phyloP scores from a whole-genome alignment of 2,888 invertebrate species.

The Actias luna region DNA sequence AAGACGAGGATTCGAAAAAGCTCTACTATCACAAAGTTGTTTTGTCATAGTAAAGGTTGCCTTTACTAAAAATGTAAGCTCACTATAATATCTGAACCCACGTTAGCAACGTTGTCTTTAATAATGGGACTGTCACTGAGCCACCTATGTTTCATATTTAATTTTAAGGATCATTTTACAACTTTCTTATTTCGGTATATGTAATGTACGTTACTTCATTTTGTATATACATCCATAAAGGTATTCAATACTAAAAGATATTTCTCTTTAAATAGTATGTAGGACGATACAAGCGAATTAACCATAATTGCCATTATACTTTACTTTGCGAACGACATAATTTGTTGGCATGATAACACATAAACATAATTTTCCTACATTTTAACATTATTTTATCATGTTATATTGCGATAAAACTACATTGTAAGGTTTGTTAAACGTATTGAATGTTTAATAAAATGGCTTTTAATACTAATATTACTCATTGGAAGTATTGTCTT shows the following conservation, averaged over 20 bases:
- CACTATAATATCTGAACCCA: too few species aligned
- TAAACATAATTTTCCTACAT: not conserved
- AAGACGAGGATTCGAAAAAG: too few species aligned
- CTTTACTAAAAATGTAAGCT: too few species aligned
- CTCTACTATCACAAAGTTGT: too few species aligned
- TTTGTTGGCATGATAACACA: not conserved
- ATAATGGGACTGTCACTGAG: too few species aligned
- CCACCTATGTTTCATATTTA: too few species aligned
- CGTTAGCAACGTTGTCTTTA: too few species aligned
- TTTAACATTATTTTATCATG: not conserved
- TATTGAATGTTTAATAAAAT: too few species aligned
- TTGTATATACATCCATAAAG: not conserved
- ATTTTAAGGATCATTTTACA: too few species aligned
- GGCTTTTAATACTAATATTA: not conserved
- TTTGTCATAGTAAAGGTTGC: too few species aligned
- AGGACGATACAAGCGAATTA: not conserved
- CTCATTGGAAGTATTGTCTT: not conserved
- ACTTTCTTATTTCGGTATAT: not conserved
- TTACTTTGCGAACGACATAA: not conserved
- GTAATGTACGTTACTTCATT: not conserved
- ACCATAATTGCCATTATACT: not conserved
- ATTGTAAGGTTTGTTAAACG: too few species aligned
- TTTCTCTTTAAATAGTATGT: conserved; percentile 1
- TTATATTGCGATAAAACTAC: not conserved
- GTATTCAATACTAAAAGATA: not conserved